Base-by-base conservation (phyloP, 2,888 invertebrate genomes). In the Polyommatus icarus region DNA sequence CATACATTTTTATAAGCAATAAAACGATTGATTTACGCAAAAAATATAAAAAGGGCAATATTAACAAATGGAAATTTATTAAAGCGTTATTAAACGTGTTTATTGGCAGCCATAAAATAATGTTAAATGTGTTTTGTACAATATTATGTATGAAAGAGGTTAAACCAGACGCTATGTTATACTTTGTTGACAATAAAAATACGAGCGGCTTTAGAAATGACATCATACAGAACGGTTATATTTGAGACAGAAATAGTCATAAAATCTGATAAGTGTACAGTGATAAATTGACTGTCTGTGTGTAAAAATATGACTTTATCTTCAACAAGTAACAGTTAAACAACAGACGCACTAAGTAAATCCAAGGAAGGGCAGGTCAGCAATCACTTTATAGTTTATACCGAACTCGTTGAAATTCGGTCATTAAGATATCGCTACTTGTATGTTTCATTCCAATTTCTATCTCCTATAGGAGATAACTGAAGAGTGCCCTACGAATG, bases 161-260 rank as follows among this genome's bases (percentile, higher is more conserved):
- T 15, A 67, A 67, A 67, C 67, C 29, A 67, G 67, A 67, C 67
- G 18, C 29, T 29, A 24, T 73, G 20, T 24, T 29, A 67, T 67
- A 67, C 32, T 15, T 73, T 46, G 7, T 46, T n/a, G 50, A 18
- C 75, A 40, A 36, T 24, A 75, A 54, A 50, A 75, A 75, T 50
- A 54, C 15, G 18, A 50, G 20, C 73, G 24, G 24, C 50, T 75
- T 40, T 46, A 75, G 29, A 50, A 75, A 75, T 75, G 75, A 75
- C 54, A 75, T 75, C 75, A 75, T 50, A 29, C 54, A 54, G 5
- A 29, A 75, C 75, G 75, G 75, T 75, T 46, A 40, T 46, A 40
- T 24, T 75, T 75, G 29, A 18, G 54, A 54, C 54, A 54, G 29
- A 67, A 67, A 67, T 29, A 67, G 29, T 24, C 29, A 67, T 67